Percentiles rank a stretch among this genome's conserved stretches.
Evolutionary conservation across 2,797 vertebrate species (phyloP).

Genomic region (Syncerus caffer): DNA sequence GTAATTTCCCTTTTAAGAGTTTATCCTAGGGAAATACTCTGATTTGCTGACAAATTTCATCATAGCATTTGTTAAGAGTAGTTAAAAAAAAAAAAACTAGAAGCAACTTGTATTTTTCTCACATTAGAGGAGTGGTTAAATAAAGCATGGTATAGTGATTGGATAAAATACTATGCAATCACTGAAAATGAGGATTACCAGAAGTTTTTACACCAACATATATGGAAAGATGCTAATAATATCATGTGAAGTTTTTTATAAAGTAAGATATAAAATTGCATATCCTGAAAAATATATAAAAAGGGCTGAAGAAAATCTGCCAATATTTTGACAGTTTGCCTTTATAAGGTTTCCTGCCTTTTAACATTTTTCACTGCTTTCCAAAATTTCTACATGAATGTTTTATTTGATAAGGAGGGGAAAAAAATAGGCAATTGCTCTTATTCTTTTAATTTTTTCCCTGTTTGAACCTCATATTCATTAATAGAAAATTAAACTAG

Average conservation of each 20-base stretch:
- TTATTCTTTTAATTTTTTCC: neutral
- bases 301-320: constrained; percentile 10
- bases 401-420: neutral
- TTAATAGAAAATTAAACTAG: constrained; percentile 11
- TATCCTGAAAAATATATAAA: neutral
- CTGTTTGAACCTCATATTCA: neutral
- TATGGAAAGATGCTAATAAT: neutral
- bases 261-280: neutral
- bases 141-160: neutral
- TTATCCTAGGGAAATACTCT: constrained; percentile 24
- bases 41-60: neutral
- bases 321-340: constrained; percentile 4
- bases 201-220: neutral
- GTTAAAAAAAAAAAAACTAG: constrained; percentile 33
- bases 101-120: neutral
- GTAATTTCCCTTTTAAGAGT: neutral
- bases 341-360: neutral
- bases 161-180: neutral
- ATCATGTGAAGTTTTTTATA: neutral
- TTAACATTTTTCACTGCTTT: constrained; percentile 22
- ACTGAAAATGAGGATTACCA: constrained; percentile 12
- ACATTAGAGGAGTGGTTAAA: constrained; percentile 28
- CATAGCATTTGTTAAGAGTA: constrained; percentile 19
- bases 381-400: neutral
- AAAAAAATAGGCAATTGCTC: neutral